Evolutionary conservation across 2,888 invertebrate species (phyloP).

Genomic region (Periphyllus acericola): DNA sequence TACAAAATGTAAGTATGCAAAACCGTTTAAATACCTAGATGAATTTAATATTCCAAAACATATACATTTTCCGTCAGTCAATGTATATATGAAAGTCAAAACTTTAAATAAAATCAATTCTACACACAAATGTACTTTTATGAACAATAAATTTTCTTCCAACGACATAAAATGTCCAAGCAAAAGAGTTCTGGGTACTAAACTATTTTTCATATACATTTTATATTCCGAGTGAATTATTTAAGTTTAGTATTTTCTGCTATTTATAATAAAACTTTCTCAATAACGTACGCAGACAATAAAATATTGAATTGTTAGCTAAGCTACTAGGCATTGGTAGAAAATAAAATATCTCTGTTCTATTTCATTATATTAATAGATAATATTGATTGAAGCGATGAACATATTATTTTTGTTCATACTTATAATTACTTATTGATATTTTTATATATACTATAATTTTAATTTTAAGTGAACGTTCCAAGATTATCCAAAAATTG

Average conservation of each 20-base stretch:
- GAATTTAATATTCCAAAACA: not conserved
- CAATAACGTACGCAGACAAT: conserved; percentile 29
- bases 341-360: not conserved
- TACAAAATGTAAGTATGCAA: not conserved
- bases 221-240: conserved; percentile 21
- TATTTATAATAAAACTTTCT: conserved; percentile 32
- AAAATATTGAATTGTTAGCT: conserved; percentile 26
- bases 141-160: conserved; percentile 2
- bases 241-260: conserved; percentile 17
- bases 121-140: conserved; percentile 13
- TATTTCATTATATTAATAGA: not conserved
- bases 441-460: too few species aligned
- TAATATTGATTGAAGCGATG: not conserved
- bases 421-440: too few species aligned
- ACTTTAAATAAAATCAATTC: conserved; percentile 2
- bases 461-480: too few species aligned
- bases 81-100: not conserved
- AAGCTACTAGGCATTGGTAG: not conserved
- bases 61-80: not conserved
- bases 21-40: not conserved
- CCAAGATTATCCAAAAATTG: too few species aligned
- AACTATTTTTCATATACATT: conserved; percentile 32
- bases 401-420: too few species aligned
- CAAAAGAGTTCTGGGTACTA: conserved; percentile 20
- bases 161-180: conserved; percentile 12